These are phyloP conservation scores for Hylia prasina DNA, from an alignment of 2,113 vertebrate species.

Conservation along the genomic window DNA sequence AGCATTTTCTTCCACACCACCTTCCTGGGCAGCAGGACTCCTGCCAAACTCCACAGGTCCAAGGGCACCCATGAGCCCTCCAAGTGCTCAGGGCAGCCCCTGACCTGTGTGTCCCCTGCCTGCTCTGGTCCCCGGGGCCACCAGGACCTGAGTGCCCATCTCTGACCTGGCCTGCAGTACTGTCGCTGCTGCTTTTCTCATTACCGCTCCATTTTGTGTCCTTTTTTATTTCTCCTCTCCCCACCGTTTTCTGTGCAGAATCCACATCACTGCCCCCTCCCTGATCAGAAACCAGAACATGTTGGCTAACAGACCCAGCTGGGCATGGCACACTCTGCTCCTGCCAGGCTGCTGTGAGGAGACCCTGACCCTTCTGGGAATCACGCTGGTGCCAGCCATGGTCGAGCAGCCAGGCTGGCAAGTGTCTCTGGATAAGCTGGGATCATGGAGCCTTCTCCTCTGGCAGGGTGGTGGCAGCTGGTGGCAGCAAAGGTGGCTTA, in stretches of 20 bases:
- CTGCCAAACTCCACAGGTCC: not conserved
- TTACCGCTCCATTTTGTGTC: not conserved
- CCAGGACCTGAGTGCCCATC: rapidly evolving
- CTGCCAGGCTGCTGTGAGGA: not conserved
- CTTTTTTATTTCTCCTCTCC: not conserved
- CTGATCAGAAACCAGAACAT: rapidly evolving
- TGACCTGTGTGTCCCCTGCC: not conserved
- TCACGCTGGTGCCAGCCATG: rapidly evolving
- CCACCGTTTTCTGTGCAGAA: not conserved
- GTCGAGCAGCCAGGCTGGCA: not conserved
- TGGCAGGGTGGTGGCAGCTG: not conserved
- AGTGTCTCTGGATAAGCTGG: not conserved
- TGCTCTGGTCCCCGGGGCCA: not conserved
- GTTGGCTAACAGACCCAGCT: not conserved
- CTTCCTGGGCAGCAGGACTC: not conserved
- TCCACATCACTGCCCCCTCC: not conserved
- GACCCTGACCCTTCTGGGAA: not conserved
- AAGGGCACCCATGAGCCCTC: rapidly evolving
- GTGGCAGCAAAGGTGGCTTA: not conserved
- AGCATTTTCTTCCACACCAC: rapidly evolving
- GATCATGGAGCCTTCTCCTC: not conserved
- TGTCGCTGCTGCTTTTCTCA: not conserved
- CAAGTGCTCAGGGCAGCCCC: rapidly evolving
- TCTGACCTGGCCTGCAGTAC: not conserved
- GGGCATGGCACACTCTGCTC: not conserved